phyloP scores from a whole-genome alignment of 2,888 invertebrate species.

The Melieria omissa region DNA sequence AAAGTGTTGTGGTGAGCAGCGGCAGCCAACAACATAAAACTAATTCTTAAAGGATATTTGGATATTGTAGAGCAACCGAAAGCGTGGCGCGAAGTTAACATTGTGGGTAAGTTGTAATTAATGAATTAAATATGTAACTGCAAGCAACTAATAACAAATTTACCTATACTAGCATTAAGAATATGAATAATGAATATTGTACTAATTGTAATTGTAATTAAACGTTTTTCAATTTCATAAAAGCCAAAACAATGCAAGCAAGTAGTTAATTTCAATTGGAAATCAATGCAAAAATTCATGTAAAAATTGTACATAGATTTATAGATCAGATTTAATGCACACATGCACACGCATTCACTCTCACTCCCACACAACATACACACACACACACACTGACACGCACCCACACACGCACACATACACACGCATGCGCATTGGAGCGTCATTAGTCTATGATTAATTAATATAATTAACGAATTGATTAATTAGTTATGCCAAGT shows the following conservation, averaged over 20 bases:
- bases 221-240: too few relatives aligned
- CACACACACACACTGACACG: conserved; percentile 9
- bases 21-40: too few relatives aligned
- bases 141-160: background rate
- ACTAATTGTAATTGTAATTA: conserved; percentile 4
- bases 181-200: conserved; percentile 5
- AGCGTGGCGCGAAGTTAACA: conserved; percentile 66
- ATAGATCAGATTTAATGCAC: too few relatives aligned
- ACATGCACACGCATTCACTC: too few relatives aligned
- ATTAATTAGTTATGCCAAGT: too few relatives aligned
- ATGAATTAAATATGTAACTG: conserved; percentile 19
- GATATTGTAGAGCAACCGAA: conserved; percentile 35
- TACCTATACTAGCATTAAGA: background rate
- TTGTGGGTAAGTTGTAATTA: conserved; percentile 48
- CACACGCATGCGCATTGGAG: background rate
- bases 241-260: too few relatives aligned
- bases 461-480: too few relatives aligned
- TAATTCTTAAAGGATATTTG: background rate
- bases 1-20: too few relatives aligned
- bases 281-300: background rate
- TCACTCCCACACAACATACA: conserved; percentile 14
- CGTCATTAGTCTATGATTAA: too few relatives aligned
- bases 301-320: background rate
- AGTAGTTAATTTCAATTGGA: conserved; percentile 1
- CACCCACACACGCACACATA: conserved; percentile 13